These are phyloP conservation scores for Nebria ingens DNA, from an alignment of 1,140 invertebrate species.

Conservation along the genomic window DNA sequence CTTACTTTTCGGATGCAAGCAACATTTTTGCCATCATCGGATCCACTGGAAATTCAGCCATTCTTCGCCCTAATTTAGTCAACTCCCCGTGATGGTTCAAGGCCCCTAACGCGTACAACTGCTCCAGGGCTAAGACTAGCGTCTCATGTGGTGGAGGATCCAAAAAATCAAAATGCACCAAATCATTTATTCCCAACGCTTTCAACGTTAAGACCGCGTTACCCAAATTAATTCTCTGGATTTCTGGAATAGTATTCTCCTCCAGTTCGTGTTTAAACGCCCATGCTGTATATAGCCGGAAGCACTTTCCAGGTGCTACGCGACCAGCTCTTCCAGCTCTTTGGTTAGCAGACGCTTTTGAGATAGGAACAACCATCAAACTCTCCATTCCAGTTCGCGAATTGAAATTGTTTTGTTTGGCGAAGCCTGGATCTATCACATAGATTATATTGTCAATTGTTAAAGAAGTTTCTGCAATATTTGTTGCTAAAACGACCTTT, in stretches of 20 bases:
- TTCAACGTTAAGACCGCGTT: conserved; percentile 96
- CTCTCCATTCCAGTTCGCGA: conserved; percentile 97
- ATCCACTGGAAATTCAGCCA: conserved; percentile 99
- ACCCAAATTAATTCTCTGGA: conserved; percentile 94
- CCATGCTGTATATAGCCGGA: conserved; percentile 93
- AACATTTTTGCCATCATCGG: conserved; percentile 99
- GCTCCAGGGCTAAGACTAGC: conserved; percentile 88
- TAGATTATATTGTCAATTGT: conserved; percentile 99
- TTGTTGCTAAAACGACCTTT: conserved; percentile 95
- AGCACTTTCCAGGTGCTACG: conserved; percentile 95
- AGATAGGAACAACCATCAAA: conserved; percentile 94
- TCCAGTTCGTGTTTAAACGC: conserved; percentile 96
- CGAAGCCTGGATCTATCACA: conserved; percentile 98
- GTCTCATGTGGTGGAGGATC: conserved; percentile 98
- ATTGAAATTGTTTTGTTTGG: conserved; percentile 99
- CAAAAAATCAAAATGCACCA: conserved; percentile 97
- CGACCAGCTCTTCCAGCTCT: conserved; percentile 84
- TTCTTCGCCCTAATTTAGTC: conserved; percentile 90
- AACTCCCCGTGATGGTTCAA: conserved; percentile 95
- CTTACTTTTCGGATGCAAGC: conserved; percentile 89
- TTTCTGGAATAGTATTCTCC: conserved; percentile 96
- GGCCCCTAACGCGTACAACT: conserved; percentile 95
- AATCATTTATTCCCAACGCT: conserved; percentile 93
- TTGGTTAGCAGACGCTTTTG: conserved; percentile 94
- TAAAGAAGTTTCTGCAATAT: conserved; percentile 98